Evolutionary conservation across 2,113 vertebrate species (phyloP).

Genomic region (Leptosomus discolor): DNA sequence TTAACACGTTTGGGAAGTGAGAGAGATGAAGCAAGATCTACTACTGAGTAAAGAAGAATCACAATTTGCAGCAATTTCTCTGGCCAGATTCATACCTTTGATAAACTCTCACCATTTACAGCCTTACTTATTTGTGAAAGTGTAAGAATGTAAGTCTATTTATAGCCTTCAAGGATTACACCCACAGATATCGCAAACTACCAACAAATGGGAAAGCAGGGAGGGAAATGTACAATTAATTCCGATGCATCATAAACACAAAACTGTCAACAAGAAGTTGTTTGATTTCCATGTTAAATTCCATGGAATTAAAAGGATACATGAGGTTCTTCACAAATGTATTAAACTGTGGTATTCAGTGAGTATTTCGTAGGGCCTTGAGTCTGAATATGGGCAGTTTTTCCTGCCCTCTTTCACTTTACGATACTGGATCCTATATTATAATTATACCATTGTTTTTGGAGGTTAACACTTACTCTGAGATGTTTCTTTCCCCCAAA

Average conservation of each 20-base stretch:
- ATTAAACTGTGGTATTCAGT: not conserved
- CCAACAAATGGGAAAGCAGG: not conserved
- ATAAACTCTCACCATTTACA: not conserved
- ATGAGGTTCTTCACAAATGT: not conserved
- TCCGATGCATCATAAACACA: not conserved
- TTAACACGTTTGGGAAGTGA: not conserved
- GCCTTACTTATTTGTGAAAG: not conserved
- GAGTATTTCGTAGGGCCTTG: not conserved
- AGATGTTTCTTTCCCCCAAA: fast-evolving
- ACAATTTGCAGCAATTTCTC: not conserved
- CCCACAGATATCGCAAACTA: not conserved
- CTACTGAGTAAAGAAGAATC: not conserved
- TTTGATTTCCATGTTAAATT: not conserved
- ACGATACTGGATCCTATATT: not conserved
- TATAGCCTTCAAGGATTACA: not conserved
- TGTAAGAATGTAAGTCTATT: not conserved
- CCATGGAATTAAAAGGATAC: not conserved
- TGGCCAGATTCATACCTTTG: not conserved
- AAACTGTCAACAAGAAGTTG: not conserved
- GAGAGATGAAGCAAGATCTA: not conserved
- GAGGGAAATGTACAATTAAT: not conserved
- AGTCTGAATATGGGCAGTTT: not conserved
- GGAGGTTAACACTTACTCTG: not conserved
- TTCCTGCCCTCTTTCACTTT: not conserved
- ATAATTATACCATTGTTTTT: fast-evolving